These are phyloP conservation scores for Hemibagrus guttatus DNA, from an alignment of 2,797 vertebrate genomes.

Conservation along the genomic window DNA sequence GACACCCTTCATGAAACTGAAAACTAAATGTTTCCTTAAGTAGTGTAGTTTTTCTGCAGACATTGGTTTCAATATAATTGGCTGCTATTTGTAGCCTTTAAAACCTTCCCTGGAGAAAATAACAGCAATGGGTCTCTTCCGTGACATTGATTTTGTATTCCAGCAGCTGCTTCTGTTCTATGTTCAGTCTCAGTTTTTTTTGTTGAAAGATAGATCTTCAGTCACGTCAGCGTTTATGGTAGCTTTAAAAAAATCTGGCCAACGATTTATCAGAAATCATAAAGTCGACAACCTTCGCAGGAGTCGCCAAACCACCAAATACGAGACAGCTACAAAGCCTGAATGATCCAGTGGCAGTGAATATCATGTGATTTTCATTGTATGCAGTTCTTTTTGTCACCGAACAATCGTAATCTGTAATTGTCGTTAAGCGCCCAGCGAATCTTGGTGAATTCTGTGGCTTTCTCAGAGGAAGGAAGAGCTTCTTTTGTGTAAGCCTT, in stretches of 20 bases:
- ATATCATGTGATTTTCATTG: neutral
- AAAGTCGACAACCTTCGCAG: neutral
- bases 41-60: neutral
- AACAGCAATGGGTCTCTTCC: neutral
- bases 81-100: neutral
- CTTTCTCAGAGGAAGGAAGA: neutral
- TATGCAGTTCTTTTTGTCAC: neutral
- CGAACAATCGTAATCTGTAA: neutral
- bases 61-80: neutral
- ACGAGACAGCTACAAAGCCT: neutral
- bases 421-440: neutral
- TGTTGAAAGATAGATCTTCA: neutral
- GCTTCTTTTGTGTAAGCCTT: conserved; percentile 1
- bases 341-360: neutral
- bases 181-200: neutral
- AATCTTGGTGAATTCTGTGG: neutral
- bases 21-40: neutral
- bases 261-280: neutral
- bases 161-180: neutral
- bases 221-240: neutral
- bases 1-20: neutral
- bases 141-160: neutral
- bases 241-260: neutral
- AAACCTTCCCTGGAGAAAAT: neutral
- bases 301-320: neutral